Evolutionary conservation across 2,797 vertebrate species (phyloP).

Genomic region (Spinus pinus): DNA sequence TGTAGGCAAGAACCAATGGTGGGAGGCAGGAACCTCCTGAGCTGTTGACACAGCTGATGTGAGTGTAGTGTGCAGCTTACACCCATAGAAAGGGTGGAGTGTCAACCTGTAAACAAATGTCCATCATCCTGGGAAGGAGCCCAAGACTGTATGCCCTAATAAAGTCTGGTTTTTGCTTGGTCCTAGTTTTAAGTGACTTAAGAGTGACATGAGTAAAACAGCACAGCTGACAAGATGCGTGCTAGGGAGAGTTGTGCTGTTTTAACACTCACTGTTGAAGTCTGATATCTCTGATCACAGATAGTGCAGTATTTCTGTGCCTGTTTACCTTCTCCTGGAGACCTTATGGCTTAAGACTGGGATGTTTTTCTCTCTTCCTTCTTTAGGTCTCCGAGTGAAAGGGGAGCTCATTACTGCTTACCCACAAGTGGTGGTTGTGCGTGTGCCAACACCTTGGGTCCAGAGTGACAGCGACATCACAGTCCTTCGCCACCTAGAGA

Average conservation of each 20-base stretch:
- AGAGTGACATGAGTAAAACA: background rate
- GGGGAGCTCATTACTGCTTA: constrained; percentile 80
- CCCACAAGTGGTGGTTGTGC: constrained; percentile 81
- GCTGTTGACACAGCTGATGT: background rate
- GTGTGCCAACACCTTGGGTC: constrained; percentile 84
- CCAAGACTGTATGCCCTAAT: background rate
- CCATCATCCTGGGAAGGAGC: background rate
- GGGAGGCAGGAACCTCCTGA: background rate
- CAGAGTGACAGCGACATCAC: constrained; percentile 84
- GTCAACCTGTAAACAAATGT: background rate
- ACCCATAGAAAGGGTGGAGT: background rate
- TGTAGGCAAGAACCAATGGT: background rate
- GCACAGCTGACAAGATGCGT: background rate
- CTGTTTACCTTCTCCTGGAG: background rate
- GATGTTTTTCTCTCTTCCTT: background rate
- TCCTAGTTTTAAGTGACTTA: background rate
- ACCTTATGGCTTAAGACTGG: background rate
- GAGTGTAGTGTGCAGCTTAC: background rate
- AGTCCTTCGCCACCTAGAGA: constrained; percentile 80
- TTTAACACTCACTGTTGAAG: background rate
- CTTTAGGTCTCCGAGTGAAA: constrained; percentile 78
- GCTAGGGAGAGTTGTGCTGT: background rate
- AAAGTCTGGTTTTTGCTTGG: background rate
- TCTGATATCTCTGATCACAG: background rate
- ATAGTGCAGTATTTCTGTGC: background rate